phyloP scores from a whole-genome alignment of 2,888 invertebrate species.

The Torymus tubicola region DNA sequence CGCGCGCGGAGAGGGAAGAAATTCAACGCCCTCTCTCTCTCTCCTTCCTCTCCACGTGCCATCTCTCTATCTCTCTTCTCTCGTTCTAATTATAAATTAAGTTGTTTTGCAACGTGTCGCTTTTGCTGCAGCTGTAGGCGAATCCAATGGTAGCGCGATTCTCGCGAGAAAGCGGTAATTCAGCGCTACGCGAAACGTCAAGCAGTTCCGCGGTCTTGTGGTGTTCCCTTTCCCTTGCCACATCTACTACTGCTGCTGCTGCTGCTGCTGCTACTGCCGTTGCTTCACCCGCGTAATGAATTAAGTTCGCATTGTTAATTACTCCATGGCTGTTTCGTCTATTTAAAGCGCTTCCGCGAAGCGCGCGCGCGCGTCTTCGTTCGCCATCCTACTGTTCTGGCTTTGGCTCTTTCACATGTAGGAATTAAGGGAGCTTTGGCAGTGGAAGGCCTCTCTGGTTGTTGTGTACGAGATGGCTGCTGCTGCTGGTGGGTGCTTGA shows the following conservation, averaged over 20 bases:
- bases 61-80: not conserved
- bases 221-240: constrained; percentile 50
- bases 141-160: constrained; percentile 25
- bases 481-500: not conserved
- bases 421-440: not conserved
- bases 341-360: constrained; percentile 59
- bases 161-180: constrained; percentile 58
- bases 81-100: constrained; percentile 53
- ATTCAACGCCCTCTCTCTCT: no score
- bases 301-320: constrained; percentile 72
- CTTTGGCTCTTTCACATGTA: not conserved
- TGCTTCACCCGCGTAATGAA: constrained; percentile 66
- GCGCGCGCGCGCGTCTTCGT: not conserved
- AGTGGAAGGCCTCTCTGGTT: no score
- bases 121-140: constrained; percentile 37
- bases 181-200: constrained; percentile 62
- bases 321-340: constrained; percentile 58
- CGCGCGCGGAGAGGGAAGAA: no score
- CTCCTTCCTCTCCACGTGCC: no score
- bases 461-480: not conserved
- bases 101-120: constrained; percentile 55
- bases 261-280: no score
- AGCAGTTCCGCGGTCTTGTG: constrained; percentile 65
- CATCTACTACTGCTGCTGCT: no score
- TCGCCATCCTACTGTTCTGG: constrained; percentile 1